A percentile compares a stretch with the other conserved stretches of the same genome.
Conservation (phyloP, 1,140 invertebrate species). For the Elymnias hypermnestra region DNA sequence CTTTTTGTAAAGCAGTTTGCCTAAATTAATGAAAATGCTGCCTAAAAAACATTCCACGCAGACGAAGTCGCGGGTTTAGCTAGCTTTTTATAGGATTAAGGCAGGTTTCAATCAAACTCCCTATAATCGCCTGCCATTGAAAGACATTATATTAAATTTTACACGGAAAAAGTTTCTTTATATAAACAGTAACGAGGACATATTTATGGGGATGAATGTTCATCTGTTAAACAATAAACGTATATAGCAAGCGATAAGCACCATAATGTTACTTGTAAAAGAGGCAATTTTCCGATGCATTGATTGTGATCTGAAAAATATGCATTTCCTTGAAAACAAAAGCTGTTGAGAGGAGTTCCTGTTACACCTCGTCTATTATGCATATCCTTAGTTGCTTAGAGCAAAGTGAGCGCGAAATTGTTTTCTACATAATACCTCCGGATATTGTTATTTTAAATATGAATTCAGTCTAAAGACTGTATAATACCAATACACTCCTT, state of each 20-base stretch:
- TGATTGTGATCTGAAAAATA: slow-evolving; percentile 40
- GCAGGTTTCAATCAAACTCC: too few species aligned
- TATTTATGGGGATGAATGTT: too few species aligned
- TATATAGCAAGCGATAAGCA: slow-evolving; percentile 44
- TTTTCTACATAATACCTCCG: slow-evolving; percentile 26
- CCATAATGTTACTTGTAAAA: slow-evolving; percentile 33
- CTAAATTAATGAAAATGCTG: too few species aligned
- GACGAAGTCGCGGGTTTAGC: too few species aligned
- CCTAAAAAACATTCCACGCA: too few species aligned
- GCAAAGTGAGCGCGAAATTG: slow-evolving; percentile 65
- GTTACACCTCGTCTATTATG: slow-evolving; percentile 50
- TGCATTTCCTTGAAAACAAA: slow-evolving; percentile 57
- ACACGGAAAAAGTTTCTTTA: background rate
- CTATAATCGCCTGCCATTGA: too few species aligned
- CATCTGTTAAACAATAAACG: too few species aligned
- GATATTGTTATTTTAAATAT: slow-evolving; percentile 5
- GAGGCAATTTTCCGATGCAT: slow-evolving; percentile 47
- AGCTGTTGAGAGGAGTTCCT: slow-evolving; percentile 50
- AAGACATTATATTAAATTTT: too few species aligned
- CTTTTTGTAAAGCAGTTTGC: too few species aligned
- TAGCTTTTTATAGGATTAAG: too few species aligned
- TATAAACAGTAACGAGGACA: too few species aligned
- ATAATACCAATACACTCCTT: background rate
- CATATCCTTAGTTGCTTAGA: slow-evolving; percentile 46
- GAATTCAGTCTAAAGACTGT: background rate